phyloP scores from a whole-genome alignment of 1,140 invertebrate genomes.

The Orchesella cincta region DNA sequence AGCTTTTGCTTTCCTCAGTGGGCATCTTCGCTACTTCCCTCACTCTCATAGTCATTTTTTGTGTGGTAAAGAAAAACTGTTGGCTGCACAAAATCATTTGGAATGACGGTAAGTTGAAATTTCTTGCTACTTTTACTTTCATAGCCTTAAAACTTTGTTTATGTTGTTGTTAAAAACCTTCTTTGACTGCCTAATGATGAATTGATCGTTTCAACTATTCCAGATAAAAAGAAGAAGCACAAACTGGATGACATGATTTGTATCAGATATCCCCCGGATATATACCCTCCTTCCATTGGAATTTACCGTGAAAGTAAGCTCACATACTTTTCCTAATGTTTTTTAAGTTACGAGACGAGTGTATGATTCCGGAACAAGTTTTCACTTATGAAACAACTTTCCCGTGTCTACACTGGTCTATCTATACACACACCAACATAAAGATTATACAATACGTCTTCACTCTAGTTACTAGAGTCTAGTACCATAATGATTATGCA shows the following conservation, averaged over 20 bases:
- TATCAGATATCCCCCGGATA: conserved; percentile 50
- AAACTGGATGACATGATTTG: conserved; percentile 49
- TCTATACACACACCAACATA: no score
- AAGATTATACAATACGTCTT: no score
- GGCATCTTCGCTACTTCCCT: conserved; percentile 39
- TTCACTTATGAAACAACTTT: no score
- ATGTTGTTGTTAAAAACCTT: no score
- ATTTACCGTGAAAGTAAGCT: conserved; percentile 51
- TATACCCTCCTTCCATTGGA: conserved; percentile 50
- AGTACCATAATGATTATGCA: no score
- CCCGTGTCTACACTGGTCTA: no score
- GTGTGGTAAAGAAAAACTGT: conserved; percentile 47
- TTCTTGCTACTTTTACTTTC: neutral
- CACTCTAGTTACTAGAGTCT: no score
- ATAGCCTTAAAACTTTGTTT: no score
- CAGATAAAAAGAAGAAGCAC: conserved; percentile 49
- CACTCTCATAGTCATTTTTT: conserved; percentile 43
- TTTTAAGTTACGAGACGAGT: no score
- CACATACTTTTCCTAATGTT: neutral
- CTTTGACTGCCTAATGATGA: no score
- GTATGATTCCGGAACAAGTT: no score
- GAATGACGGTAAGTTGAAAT: conserved; percentile 47
- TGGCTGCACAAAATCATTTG: conserved; percentile 49
- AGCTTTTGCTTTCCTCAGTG: conserved; percentile 42
- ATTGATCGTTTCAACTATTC: neutral